phyloP scores from a whole-genome alignment of 2,888 invertebrate genomes.

The Andrena marginata region DNA sequence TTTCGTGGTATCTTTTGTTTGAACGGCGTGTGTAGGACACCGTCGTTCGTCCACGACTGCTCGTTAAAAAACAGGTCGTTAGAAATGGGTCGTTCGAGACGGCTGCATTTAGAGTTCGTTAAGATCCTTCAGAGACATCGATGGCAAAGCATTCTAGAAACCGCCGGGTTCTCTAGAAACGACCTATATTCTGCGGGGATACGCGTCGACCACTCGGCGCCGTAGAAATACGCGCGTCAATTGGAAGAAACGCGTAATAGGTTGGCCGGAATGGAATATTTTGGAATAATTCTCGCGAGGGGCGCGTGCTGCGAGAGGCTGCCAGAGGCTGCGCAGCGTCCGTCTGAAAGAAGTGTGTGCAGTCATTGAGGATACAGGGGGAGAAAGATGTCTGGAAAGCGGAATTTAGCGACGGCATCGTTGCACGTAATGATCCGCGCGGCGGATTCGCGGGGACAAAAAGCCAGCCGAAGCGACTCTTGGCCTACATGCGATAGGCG shows the following conservation, averaged over 20 bases:
- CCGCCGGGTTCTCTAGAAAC: too few species aligned
- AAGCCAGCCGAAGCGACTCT: conserved; percentile 50
- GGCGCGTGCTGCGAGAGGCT: not conserved
- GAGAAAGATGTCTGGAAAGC: not conserved
- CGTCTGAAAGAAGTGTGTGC: conserved; percentile 8
- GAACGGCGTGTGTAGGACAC: conserved; percentile 7
- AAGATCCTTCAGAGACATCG: not conserved
- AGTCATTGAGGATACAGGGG: conserved; percentile 37
- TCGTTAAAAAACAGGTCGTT: not conserved
- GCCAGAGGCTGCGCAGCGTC: not conserved
- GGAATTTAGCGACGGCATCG: conserved; percentile 29
- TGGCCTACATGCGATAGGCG: conserved; percentile 61
- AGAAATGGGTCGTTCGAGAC: conserved; percentile 30
- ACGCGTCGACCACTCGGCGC: too few species aligned
- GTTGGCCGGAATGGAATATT: not conserved
- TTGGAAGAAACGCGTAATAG: not conserved
- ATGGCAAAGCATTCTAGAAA: not conserved
- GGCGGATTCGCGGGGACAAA: conserved; percentile 46
- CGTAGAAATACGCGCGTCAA: conserved; percentile 6
- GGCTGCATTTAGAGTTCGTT: not conserved
- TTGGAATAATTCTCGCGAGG: conserved; percentile 37
- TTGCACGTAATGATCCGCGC: conserved; percentile 56
- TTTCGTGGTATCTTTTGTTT: conserved; percentile 6
- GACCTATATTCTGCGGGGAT: too few species aligned
- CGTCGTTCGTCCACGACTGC: conserved; percentile 4